A percentile compares a stretch with the other conserved stretches of the same genome.
Conservation (phyloP, 2,113 vertebrate species). For the Daphoenositta chrysoptera region DNA sequence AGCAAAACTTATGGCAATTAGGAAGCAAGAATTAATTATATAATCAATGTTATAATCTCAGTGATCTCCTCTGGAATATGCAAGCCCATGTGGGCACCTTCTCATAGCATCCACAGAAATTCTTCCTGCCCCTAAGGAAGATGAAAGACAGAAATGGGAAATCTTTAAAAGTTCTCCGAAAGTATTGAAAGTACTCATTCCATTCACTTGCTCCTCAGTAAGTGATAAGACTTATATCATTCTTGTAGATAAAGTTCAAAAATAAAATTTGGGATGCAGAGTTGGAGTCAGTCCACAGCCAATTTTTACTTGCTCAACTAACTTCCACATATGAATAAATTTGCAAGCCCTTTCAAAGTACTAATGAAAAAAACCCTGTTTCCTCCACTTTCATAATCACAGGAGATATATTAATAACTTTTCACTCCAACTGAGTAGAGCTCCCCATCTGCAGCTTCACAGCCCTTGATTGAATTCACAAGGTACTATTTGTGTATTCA, state of each 20-base stretch:
- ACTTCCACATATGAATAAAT: neutral
- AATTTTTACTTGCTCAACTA: neutral
- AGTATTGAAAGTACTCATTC: neutral
- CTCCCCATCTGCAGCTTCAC: neutral
- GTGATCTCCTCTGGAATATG: neutral
- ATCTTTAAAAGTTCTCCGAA: neutral
- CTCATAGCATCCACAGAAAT: accelerated
- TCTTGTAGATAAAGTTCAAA: neutral
- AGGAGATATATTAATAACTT: neutral
- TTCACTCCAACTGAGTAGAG: neutral
- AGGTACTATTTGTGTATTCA: neutral
- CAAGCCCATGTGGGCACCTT: neutral
- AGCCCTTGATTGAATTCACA: neutral
- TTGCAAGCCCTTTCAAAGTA: neutral
- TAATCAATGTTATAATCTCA: neutral
- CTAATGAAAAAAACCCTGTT: neutral
- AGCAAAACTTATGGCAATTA: neutral
- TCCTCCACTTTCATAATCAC: neutral
- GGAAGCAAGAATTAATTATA: neutral
- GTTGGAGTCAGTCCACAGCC: neutral
- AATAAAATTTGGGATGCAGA: neutral
- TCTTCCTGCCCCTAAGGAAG: neutral
- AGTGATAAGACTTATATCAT: neutral
- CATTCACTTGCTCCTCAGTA: neutral
- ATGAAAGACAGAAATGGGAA: neutral